These are phyloP conservation scores for Hyalella azteca DNA, from an alignment of 2,888 invertebrate species.

Conservation along the genomic window DNA sequence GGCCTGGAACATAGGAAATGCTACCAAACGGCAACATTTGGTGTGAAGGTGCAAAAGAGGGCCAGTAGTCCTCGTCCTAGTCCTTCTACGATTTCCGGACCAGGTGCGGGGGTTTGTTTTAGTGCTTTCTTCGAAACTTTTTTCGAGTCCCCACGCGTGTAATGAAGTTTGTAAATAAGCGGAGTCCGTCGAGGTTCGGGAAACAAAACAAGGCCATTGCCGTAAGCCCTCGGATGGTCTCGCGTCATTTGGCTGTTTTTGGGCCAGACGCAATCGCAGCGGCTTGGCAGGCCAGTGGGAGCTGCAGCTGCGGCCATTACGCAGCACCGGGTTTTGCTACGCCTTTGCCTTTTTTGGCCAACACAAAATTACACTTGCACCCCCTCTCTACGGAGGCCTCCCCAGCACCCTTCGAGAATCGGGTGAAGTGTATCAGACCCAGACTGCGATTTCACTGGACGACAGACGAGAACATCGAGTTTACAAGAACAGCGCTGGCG, in stretches of 20 bases:
- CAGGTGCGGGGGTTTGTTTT: neutral
- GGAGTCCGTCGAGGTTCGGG: neutral
- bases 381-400: neutral
- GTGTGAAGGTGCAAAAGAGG: no score
- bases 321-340: neutral
- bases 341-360: conserved; percentile 12
- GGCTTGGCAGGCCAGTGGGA: neutral
- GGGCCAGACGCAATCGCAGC: neutral
- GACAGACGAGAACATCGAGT: neutral
- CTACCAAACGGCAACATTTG: no score
- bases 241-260: conserved; percentile 5
- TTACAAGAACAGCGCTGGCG: no score
- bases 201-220: conserved; percentile 6
- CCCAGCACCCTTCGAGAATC: neutral
- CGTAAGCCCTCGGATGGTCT: neutral
- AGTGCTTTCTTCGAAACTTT: no score
- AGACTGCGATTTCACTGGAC: neutral
- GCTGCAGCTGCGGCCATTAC: neutral
- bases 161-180: neutral
- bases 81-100: neutral
- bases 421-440: neutral
- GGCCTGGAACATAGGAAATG: no score
- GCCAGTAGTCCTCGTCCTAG: no score
- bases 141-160: no score
- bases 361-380: conserved; percentile 7